Percentiles rank a stretch among this genome's conserved stretches.
phyloP scores from a whole-genome alignment of 1,140 invertebrate genomes.

The Lanistes nyassanus region DNA sequence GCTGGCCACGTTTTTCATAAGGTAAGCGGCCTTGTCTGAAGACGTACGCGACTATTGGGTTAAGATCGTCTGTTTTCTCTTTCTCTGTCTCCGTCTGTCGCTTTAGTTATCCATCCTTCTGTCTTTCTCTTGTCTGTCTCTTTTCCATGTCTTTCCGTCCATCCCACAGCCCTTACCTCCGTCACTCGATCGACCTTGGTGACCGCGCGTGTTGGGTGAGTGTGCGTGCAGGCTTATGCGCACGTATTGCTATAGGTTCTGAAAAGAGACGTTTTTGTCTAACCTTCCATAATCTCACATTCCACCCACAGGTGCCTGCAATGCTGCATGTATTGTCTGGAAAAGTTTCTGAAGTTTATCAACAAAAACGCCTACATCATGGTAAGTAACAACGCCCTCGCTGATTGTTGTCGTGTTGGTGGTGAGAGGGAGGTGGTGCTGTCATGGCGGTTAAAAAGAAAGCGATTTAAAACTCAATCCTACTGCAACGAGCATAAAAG shows the following conservation, averaged over 20 bases:
- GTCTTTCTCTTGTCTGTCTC: background rate
- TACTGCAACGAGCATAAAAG: too few relatives aligned
- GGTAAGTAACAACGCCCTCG: constrained; percentile 68
- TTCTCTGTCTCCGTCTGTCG: background rate
- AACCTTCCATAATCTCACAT: background rate
- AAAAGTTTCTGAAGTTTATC: constrained; percentile 83
- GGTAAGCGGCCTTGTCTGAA: constrained; percentile 62
- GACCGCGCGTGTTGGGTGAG: too few relatives aligned
- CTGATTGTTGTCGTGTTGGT: too few relatives aligned
- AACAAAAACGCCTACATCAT: constrained; percentile 97
- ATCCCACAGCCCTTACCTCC: too few relatives aligned
- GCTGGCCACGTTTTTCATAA: constrained; percentile 80
- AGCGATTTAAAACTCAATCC: too few relatives aligned
- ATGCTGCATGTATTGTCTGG: constrained; percentile 92
- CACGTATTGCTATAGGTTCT: too few relatives aligned
- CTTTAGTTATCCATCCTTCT: constrained; percentile 3
- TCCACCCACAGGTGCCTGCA: constrained; percentile 74
- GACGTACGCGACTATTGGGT: background rate
- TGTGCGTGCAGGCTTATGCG: too few relatives aligned
- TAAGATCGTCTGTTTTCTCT: background rate
- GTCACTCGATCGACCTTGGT: too few relatives aligned
- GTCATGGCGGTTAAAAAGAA: too few relatives aligned
- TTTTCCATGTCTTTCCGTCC: background rate
- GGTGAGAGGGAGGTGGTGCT: too few relatives aligned
- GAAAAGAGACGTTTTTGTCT: background rate